Evolutionary conservation across 2,888 invertebrate genomes (phyloP), one percentile per base, ranked within the genome.

Genomic region (Hedychridium roseum): DNA sequence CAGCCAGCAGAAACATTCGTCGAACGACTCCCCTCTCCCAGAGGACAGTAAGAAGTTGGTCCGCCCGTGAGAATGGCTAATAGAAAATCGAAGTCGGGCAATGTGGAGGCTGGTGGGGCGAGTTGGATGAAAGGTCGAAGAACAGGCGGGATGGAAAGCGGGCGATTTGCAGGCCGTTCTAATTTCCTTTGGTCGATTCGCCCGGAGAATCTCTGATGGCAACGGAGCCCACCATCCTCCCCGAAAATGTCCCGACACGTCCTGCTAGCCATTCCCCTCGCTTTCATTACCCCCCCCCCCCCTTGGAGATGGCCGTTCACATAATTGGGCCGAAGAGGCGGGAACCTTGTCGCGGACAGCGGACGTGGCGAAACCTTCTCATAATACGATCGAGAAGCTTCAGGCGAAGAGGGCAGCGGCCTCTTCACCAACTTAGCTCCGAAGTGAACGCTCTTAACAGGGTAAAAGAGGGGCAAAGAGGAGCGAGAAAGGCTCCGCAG

Each of bases 221-320:
- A 41, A 26, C 23, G 31, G 39, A 45, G 39, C 44, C 21, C 43
- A 41, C 42, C 40, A 41, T 45, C 44, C 31, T 31, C 41, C 44
- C 31, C 23, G 40, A 42, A 45, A 45, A 45, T 45, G 32, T 42
- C 39, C 23, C 31, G 23, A 9, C 5, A 45, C 28, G 16, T 32
- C 31, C 41, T 31, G 44, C 44, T 32, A 40, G 18, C 31, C 26
- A 26, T 41, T 18, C 35, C 14, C 17, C 23, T 20, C 3, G 11
- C 9, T 9, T 39, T 40, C 38, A 28, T 43, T 40, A 20, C 15
- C 21, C 17, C 32, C 40, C 20, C 12, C 17, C 16, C 12, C 23
- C 14, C 1, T 26, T 45, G 42, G 31, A 31, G 42, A 45, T 32
- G 14, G 6, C 3, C n/a, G 31, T 26, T 31, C 14, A 30, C n/a